Evolutionary conservation across 1,140 invertebrate genomes (phyloP).

Genomic region (Chelonus insularis): DNA sequence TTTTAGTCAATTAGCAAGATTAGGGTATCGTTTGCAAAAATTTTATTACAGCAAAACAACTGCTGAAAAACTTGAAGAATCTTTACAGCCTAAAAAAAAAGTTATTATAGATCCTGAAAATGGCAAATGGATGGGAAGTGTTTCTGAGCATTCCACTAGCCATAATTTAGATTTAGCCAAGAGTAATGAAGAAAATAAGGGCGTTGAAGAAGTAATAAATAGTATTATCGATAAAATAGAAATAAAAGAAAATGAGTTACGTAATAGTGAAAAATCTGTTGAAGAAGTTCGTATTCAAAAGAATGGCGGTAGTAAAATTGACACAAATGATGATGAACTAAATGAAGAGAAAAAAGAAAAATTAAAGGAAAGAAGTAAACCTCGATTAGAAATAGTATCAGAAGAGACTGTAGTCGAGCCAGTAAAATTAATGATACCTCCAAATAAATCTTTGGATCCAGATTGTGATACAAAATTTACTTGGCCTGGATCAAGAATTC

Average conservation of each 20-base stretch:
- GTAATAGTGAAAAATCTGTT: too few relatives aligned
- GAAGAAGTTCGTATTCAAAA: conserved; percentile 16
- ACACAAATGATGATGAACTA: too few relatives aligned
- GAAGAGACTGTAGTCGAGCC: conserved; percentile 47
- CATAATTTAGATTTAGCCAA: too few relatives aligned
- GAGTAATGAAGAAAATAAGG: conserved; percentile 8
- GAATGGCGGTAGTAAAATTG: neutral
- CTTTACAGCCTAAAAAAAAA: conserved; percentile 36
- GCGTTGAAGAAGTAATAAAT: conserved; percentile 23
- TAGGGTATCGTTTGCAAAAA: conserved; percentile 60
- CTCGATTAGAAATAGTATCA: conserved; percentile 46
- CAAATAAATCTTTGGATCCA: conserved; percentile 17
- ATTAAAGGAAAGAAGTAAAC: conserved; percentile 32
- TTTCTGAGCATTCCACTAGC: too few relatives aligned
- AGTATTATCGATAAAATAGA: conserved; percentile 9
- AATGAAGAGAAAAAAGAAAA: too few relatives aligned
- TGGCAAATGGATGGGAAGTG: conserved; percentile 38
- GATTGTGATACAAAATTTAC: conserved; percentile 26
- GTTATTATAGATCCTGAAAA: conserved; percentile 51
- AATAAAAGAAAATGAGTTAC: conserved; percentile 6
- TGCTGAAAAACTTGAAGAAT: conserved; percentile 30
- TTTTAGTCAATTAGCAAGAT: conserved; percentile 64
- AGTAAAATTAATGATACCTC: conserved; percentile 40
- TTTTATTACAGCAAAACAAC: conserved; percentile 40
- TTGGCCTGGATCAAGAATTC: conserved; percentile 50